Evolutionary conservation across 2,113 vertebrate species (phyloP).

Genomic region (Cyphomyrus plagiostoma): DNA sequence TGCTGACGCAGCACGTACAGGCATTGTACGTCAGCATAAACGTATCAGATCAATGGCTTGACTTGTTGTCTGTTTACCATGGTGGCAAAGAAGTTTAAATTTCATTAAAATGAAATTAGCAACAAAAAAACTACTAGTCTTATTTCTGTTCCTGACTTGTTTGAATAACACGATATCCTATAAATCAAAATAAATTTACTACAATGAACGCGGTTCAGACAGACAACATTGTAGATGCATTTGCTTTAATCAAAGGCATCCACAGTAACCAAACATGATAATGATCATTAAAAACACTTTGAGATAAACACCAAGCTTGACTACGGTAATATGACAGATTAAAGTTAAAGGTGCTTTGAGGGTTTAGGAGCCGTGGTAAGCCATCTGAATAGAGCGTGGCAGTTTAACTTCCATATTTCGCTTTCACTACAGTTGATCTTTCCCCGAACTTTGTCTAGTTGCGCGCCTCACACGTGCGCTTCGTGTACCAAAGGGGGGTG

Average conservation of each 20-base stretch:
- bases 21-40: not conserved
- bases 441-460: not conserved
- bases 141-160: not conserved
- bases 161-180: not conserved
- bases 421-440: not conserved
- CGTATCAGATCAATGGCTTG: not conserved
- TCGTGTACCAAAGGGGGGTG: not conserved
- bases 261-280: not conserved
- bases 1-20: not conserved
- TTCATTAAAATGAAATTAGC: not conserved
- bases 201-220: not conserved
- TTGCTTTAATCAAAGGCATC: not conserved
- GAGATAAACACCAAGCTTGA: not conserved
- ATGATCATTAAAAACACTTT: not conserved
- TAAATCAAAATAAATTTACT: not conserved
- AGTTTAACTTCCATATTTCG: not conserved
- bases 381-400: not conserved
- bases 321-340: not conserved
- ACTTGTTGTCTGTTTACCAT: slow-evolving; percentile 3
- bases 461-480: not conserved
- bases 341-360: not conserved
- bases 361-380: not conserved
- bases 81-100: not conserved
- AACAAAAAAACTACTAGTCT: not conserved
- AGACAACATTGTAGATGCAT: not conserved